A percentile compares a stretch with the other conserved stretches of the same genome.
These are phyloP conservation scores for Solenodon paradoxus DNA, from an alignment of 2,113 vertebrate genomes.

Conservation along the genomic window DNA sequence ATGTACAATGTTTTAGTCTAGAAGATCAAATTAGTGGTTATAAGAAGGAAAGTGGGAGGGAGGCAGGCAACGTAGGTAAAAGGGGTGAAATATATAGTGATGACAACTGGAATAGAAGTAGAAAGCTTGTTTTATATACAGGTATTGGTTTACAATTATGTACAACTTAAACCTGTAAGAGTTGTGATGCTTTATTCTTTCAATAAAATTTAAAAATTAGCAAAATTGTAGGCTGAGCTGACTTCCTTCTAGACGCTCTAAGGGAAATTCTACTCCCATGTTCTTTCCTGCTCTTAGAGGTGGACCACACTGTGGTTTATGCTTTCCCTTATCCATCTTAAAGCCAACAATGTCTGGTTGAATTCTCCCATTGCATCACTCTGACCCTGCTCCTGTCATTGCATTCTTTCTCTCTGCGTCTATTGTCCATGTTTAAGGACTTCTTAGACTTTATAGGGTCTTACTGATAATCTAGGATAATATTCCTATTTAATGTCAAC, in stretches of 20 bases:
- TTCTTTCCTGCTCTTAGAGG: background rate
- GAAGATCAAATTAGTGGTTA: too few species aligned
- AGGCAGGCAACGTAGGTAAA: too few species aligned
- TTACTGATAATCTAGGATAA: background rate
- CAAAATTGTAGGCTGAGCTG: background rate
- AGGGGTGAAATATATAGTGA: too few species aligned
- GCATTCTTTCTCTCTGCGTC: background rate
- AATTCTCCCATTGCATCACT: background rate
- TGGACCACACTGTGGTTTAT: fast-evolving
- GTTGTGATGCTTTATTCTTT: too few species aligned
- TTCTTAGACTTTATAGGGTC: background rate
- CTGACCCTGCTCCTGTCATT: background rate
- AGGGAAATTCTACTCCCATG: background rate
- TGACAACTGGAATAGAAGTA: too few species aligned
- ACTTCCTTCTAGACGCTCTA: background rate
- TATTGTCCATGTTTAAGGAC: background rate
- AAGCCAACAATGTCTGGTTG: background rate
- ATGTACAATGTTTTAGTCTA: too few species aligned
- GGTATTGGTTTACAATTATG: too few species aligned
- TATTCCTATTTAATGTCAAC: background rate
- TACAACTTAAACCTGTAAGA: too few species aligned
- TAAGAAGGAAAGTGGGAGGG: too few species aligned
- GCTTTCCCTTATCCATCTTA: background rate
- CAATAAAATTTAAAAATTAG: too few species aligned
- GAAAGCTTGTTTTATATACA: too few species aligned